These are phyloP conservation scores for Mythimna albipuncta DNA, from an alignment of 2,888 invertebrate genomes.

Conservation along the genomic window DNA sequence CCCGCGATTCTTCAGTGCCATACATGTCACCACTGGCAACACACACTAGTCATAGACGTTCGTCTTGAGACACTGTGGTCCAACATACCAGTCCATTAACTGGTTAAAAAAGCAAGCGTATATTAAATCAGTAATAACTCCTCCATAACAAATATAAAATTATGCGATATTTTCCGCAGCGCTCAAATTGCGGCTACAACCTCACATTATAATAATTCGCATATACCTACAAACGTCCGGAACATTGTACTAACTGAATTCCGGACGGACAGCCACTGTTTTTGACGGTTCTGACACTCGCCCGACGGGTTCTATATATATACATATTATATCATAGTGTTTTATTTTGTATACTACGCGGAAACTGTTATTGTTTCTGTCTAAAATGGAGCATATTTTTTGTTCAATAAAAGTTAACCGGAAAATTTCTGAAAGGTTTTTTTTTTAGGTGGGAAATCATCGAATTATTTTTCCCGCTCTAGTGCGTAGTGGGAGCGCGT, in stretches of 20 bases:
- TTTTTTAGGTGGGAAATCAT: no score
- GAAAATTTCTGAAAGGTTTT: no score
- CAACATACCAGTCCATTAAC: no score
- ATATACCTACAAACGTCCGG: slow-evolving; percentile 19
- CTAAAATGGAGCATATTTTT: neutral
- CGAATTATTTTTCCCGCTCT: no score
- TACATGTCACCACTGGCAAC: no score
- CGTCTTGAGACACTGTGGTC: no score
- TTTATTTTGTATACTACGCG: slow-evolving; percentile 3
- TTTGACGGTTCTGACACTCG: slow-evolving; percentile 33
- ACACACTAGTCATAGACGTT: no score
- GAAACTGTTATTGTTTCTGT: neutral
- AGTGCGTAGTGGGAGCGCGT: no score
- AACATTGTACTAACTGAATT: slow-evolving; percentile 40
- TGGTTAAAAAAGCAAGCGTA: no score
- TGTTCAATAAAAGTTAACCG: neutral
- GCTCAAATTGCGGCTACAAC: slow-evolving; percentile 11
- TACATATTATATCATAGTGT: neutral
- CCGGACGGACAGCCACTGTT: slow-evolving; percentile 31
- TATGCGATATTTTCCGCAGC: slow-evolving; percentile 8
- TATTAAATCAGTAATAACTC: no score
- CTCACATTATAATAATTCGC: slow-evolving; percentile 21
- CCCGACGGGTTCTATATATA: slow-evolving; percentile 2
- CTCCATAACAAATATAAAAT: slow-evolving; percentile 2
- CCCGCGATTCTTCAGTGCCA: no score